Base-by-base conservation (phyloP, 1,140 invertebrate species). In the Calliopsis andreniformis region DNA sequence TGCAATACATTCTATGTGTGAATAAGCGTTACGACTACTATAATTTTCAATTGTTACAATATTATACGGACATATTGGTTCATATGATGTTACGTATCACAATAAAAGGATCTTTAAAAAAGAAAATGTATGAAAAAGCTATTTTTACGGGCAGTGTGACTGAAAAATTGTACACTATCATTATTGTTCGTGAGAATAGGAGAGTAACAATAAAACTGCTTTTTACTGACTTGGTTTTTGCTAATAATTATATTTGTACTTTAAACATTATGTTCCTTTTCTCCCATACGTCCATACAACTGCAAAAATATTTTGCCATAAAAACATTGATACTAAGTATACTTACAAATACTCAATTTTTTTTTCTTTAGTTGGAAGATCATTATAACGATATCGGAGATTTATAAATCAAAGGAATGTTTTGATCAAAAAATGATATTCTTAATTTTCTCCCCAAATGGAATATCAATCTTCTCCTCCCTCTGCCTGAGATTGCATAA, bases 201-300 rank as follows among this genome's bases (percentile, higher is more conserved):
- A 49, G n/a, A 39, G 18, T 32, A 66, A 56, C 25, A 64, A 69
- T 69, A 62, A 76, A 76, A 62, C 23, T 66, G 42, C 58, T 66
- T 69, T 66, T 49, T 23, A 63, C 32, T 28, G 32, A 49, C 42
- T 45, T 42, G 6, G 45, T 73, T 53, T 72, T 28, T 53, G 61
- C 32, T 39, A 70, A 73, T 53, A 78, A 73, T 47, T 73, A 45
- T 78, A 81, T 78, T 78, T 83, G 53, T 83, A 83, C 63, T 70
- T 70, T 79, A 43, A 16, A 64, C 51, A 66, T 20, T 78, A 32
- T 53, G 51, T 23, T 23, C 62, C 5, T 18, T 25, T 14, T 51
- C 42, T 59, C n/a, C 6, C 7, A 66, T 20, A 63, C 45, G 10
- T 71, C 45, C 47, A 63, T 55, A 59, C 6, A 30, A 51, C 56